Evolutionary conservation across 2,888 invertebrate species (phyloP).

Genomic region (Ptychoptera albimana): DNA sequence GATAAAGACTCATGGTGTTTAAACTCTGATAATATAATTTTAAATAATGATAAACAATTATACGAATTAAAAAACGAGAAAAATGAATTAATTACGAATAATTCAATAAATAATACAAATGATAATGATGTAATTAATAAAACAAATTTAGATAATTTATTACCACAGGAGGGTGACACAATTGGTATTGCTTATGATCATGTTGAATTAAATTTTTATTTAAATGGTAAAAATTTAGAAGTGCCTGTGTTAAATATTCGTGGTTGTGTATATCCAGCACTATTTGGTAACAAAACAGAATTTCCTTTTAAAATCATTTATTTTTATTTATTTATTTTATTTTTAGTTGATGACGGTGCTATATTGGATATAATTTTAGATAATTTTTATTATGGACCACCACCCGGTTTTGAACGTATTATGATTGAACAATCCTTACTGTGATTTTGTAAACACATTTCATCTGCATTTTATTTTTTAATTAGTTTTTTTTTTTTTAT

Average conservation of each 20-base stretch:
- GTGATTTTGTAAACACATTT: conserved; percentile 34
- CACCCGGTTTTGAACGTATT: conserved; percentile 83
- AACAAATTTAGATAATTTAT: conserved; percentile 25
- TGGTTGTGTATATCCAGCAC: conserved; percentile 79
- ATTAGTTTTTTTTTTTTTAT: conserved; percentile 11
- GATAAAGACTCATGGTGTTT: conserved; percentile 89
- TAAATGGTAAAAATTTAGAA: conserved; percentile 80
- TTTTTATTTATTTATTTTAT: conserved; percentile 11
- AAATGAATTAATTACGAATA: too few relatives aligned
- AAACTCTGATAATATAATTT: conserved; percentile 73
- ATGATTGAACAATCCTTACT: conserved; percentile 94
- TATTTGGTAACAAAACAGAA: conserved; percentile 61
- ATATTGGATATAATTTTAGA: conserved; percentile 90
- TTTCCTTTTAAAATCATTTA: conserved; percentile 2
- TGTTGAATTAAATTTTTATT: conserved; percentile 83
- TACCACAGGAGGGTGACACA: conserved; percentile 84
- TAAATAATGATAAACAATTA: conserved; percentile 68
- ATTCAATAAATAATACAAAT: conserved; percentile 8
- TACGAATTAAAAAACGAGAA: too few relatives aligned
- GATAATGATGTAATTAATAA: conserved; percentile 16
- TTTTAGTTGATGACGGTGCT: conserved; percentile 91
- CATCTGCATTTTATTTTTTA: too few relatives aligned
- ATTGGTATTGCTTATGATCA: conserved; percentile 93
- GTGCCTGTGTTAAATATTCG: conserved; percentile 74
- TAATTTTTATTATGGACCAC: conserved; percentile 69